Evolutionary conservation across 2,113 vertebrate species (phyloP), one percentile per base, ranked within the genome.

Genomic region (Upupa epops): DNA sequence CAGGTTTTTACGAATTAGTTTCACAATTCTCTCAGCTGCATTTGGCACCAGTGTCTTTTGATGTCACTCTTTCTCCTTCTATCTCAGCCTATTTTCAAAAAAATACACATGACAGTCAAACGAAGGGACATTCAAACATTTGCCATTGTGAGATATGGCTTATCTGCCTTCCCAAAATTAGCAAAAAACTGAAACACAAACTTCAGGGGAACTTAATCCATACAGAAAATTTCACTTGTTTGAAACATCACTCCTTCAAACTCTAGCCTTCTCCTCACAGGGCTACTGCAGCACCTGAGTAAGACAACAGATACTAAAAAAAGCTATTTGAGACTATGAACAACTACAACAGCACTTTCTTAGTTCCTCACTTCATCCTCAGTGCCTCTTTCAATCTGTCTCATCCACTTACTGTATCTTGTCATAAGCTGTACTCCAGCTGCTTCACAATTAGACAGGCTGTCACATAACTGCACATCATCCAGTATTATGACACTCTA

Each of bases 401-500:
- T 82, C 61, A 65, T 61, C 31, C 59, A 36, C 18, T 68, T 40
- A 37, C 21, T 26, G 32, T 8, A 29, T 29, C 66, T 52, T 65
- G 58, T 71, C 84, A 74, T 29, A 17, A 36, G 21, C 28, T 26
- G 8, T 65, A n/a, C 32, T n/a, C 17, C 60, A 78, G 63, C 21
- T 28, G 13, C n/a, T 32, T 32, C 77, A 31, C 28, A n/a, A 24
- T 46, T 0, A 3, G 17, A 32, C 16, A 37, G 55, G 36, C 37
- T 22, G 63, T 56, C 86, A 58, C 25, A 28, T 9, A 37, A 4
- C 6, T 69, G 34, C 45, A 28, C 0, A 0, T 10, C 54, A 36
- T 6, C 21, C 3, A 3, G 2, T 9, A 5, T 9, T 60, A 28
- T 0, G 0, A 22, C 3, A 42, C 28, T 77, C 60, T 25, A 5